A percentile compares a stretch with the other conserved stretches of the same genome.
Evolutionary conservation across 2,113 vertebrate genomes (phyloP).

Genomic region (Herpailurus yagouaroundi): DNA sequence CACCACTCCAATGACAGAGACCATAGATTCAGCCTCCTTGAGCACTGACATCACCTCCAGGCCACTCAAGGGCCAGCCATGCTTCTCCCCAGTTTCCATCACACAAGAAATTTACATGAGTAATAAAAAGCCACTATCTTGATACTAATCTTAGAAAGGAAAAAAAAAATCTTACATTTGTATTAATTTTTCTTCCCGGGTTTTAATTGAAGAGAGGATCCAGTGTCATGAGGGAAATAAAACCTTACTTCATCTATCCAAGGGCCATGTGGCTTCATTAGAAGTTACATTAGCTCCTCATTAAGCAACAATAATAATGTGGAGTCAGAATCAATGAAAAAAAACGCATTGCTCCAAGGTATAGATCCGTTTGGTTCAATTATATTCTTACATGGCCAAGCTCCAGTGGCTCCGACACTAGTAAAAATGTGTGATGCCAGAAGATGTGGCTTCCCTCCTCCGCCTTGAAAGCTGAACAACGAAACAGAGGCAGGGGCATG

Average conservation of each 20-base stretch:
- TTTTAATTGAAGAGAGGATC: conserved; percentile 84
- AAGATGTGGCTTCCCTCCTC: neutral
- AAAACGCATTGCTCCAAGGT: conserved; percentile 74
- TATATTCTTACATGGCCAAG: conserved; percentile 62
- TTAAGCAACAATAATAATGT: conserved; percentile 84
- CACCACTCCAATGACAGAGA: neutral
- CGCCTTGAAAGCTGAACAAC: neutral
- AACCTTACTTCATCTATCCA: conserved; percentile 72
- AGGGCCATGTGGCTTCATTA: conserved; percentile 82
- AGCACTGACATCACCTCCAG: neutral
- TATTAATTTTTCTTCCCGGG: conserved; percentile 82
- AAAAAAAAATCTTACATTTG: conserved; percentile 56
- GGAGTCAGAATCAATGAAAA: conserved; percentile 80
- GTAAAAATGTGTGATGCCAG: neutral
- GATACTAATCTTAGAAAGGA: conserved; percentile 69
- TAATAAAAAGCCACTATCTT: conserved; percentile 75
- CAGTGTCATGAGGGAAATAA: conserved; percentile 82
- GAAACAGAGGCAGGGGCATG: neutral
- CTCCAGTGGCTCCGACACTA: neutral
- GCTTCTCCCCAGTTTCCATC: conserved; percentile 58
- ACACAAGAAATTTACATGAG: conserved; percentile 68
- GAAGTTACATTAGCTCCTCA: conserved; percentile 85
- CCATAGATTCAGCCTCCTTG: neutral
- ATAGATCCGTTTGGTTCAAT: conserved; percentile 76
- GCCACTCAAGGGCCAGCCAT: neutral